Conservation (phyloP, 2,797 vertebrate genomes). For the Synaphobranchus kaupii region DNA sequence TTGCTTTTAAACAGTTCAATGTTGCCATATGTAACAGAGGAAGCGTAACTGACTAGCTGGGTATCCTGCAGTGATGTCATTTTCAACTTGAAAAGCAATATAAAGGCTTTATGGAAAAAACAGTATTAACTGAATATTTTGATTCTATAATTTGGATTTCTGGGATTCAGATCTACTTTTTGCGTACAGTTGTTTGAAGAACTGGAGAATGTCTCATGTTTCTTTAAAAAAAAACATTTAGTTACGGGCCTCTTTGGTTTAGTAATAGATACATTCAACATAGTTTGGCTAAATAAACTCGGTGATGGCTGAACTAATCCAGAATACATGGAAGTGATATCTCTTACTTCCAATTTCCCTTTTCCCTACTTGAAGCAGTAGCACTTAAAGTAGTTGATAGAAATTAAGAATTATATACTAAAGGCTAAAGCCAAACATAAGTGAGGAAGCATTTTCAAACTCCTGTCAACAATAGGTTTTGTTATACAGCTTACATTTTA, state of each 20-base stretch:
- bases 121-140: too few species aligned
- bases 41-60: neutral
- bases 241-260: neutral
- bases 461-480: slow-evolving; percentile 17
- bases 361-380: too few species aligned
- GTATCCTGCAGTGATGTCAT: neutral
- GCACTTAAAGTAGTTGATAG: too few species aligned
- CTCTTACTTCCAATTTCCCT: too few species aligned
- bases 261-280: neutral
- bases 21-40: slow-evolving; percentile 7
- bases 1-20: neutral
- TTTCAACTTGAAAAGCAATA: neutral
- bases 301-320: neutral
- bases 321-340: too few species aligned
- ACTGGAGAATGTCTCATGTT: neutral
- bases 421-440: neutral
- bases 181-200: neutral
- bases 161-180: neutral
- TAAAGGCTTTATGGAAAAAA: too few species aligned
- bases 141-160: too few species aligned
- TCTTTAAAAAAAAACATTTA: neutral
- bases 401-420: neutral
- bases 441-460: slow-evolving; percentile 14
- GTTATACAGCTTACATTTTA: slow-evolving; percentile 24
- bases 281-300: neutral